A percentile compares a stretch with the other conserved stretches of the same genome.
Conservation (phyloP, 2,888 invertebrate species). For the Tuta absoluta region DNA sequence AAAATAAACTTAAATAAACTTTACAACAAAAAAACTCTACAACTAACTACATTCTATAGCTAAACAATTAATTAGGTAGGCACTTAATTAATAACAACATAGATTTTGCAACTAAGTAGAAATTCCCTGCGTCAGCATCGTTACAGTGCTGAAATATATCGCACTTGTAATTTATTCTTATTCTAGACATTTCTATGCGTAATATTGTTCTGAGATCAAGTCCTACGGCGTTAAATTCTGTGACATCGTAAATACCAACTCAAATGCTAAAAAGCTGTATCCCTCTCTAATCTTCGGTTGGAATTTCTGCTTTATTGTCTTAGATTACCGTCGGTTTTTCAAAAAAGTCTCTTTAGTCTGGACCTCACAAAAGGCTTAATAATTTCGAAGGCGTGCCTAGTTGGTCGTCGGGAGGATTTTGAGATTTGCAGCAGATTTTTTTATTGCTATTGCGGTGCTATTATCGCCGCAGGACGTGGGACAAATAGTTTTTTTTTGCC, state of each 20-base stretch:
- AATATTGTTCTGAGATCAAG: constrained; percentile 50
- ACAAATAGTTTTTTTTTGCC: constrained; percentile 48
- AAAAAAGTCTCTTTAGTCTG: constrained; percentile 34
- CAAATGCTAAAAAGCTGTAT: constrained; percentile 53
- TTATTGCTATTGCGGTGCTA: constrained; percentile 70
- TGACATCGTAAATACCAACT: constrained; percentile 67
- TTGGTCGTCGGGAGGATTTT: constrained; percentile 72
- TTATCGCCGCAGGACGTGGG: constrained; percentile 62
- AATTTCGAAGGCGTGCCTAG: constrained; percentile 78
- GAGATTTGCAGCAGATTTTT: constrained; percentile 72
- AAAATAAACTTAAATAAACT: too few species aligned
- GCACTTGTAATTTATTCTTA: too few species aligned
- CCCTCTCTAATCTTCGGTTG: constrained; percentile 27
- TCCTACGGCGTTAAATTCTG: constrained; percentile 71
- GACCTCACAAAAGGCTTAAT: constrained; percentile 66
- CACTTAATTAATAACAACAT: too few species aligned
- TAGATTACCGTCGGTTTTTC: constrained; percentile 39
- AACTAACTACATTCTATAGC: too few species aligned
- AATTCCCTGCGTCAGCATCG: too few species aligned
- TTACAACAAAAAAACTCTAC: too few species aligned
- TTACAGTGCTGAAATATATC: too few species aligned
- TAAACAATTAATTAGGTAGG: too few species aligned
- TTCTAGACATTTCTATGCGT: not conserved
- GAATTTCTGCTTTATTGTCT: constrained; percentile 36
- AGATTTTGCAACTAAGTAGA: too few species aligned